Evolutionary conservation across 2,797 vertebrate genomes (phyloP).

Genomic region (Todus mexicanus): DNA sequence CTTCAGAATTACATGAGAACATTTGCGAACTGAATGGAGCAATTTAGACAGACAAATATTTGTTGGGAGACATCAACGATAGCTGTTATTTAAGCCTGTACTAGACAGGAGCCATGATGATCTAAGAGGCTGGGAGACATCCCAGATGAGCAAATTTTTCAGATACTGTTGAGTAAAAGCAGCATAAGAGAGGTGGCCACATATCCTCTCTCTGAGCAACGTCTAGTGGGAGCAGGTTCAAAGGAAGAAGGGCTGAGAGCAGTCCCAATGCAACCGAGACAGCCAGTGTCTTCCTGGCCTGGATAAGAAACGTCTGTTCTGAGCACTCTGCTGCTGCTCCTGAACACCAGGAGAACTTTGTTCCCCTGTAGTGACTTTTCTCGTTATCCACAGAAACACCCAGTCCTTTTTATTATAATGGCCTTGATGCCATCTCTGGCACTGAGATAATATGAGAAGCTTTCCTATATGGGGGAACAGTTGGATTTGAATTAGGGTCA

Average conservation of each 20-base stretch:
- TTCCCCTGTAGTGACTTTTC: background rate
- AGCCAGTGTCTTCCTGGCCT: background rate
- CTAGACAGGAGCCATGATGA: background rate
- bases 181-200: background rate
- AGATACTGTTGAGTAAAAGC: background rate
- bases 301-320: background rate
- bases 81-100: background rate
- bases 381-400: background rate
- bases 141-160: background rate
- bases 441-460: background rate
- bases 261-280: background rate
- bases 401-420: background rate
- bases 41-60: background rate
- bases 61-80: background rate
- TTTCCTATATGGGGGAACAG: accelerated
- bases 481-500: accelerated
- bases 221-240: background rate
- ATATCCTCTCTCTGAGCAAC: background rate
- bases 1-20: background rate
- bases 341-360: background rate
- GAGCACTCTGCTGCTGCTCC: background rate
- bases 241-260: background rate
- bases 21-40: background rate
- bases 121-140: background rate
- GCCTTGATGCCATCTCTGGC: background rate